These are phyloP conservation scores for Aspidoscelis tigris DNA, from an alignment of 2,113 vertebrate species.

Conservation along the genomic window DNA sequence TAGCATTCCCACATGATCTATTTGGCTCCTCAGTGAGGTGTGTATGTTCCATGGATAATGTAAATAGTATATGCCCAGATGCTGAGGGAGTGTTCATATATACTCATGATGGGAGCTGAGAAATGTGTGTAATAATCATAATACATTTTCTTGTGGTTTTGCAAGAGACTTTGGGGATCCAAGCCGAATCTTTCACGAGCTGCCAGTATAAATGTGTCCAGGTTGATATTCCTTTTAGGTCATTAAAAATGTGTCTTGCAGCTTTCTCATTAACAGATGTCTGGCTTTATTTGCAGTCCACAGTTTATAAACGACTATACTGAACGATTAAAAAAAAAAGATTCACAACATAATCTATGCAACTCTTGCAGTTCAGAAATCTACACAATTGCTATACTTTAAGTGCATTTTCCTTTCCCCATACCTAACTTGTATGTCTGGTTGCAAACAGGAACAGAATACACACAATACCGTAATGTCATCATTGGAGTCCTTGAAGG, in stretches of 20 bases:
- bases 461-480: too few relatives aligned
- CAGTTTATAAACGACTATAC: neutral
- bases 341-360: neutral
- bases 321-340: neutral
- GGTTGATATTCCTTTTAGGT: neutral
- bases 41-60: conserved; percentile 50
- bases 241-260: conserved; percentile 29
- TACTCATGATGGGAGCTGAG: conserved; percentile 18
- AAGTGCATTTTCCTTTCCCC: neutral
- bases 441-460: too few relatives aligned
- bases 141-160: conserved; percentile 44
- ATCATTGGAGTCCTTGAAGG: too few relatives aligned
- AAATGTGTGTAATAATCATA: neutral
- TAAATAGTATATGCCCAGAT: conserved; percentile 35
- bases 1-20: conserved; percentile 47
- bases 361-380: neutral
- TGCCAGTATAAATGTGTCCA: conserved; percentile 41
- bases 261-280: conserved; percentile 5
- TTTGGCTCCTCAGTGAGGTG: conserved; percentile 49
- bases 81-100: conserved; percentile 15
- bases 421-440: neutral
- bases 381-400: neutral
- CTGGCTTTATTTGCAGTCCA: neutral
- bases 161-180: conserved; percentile 11
- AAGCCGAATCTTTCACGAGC: neutral